Conservation (phyloP, 2,888 invertebrate species). For the Parelbella ahira region DNA sequence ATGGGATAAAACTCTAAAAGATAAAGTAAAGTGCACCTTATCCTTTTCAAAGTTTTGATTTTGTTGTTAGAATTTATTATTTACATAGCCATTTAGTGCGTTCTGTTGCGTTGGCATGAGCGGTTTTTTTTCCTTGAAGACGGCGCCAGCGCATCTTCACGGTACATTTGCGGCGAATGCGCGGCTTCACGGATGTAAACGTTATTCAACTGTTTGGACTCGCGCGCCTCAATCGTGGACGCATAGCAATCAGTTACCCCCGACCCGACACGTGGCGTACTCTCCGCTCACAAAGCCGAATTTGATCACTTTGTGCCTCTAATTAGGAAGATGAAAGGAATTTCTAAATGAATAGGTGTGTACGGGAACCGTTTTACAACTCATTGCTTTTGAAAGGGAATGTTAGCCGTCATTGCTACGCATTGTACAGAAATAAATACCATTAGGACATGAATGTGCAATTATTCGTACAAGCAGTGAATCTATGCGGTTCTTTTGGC, state of each 20-base stretch:
- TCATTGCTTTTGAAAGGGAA: conserved; percentile 13
- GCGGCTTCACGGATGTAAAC: conserved; percentile 50
- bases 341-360: conserved; percentile 28
- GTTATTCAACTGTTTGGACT: conserved; percentile 42
- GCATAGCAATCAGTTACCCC: conserved; percentile 47
- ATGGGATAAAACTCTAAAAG: conserved; percentile 59
- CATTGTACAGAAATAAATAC: conserved; percentile 4
- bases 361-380: neutral
- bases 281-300: conserved; percentile 41
- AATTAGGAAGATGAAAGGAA: conserved; percentile 39
- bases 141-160: conserved; percentile 51
- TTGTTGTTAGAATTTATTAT: conserved; percentile 41
- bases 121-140: conserved; percentile 36
- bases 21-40: conserved; percentile 73
- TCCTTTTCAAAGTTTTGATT: conserved; percentile 43
- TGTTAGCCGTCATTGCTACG: neutral
- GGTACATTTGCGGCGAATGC: conserved; percentile 50
- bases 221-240: conserved; percentile 42
- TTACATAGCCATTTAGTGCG: conserved; percentile 27
- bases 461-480: too few species aligned
- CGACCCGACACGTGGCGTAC: conserved; percentile 49
- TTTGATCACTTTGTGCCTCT: conserved; percentile 47
- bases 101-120: conserved; percentile 26
- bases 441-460: neutral
- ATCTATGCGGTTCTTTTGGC: neutral